phyloP scores from a whole-genome alignment of 2,797 vertebrate genomes.

The Agapornis canus region DNA sequence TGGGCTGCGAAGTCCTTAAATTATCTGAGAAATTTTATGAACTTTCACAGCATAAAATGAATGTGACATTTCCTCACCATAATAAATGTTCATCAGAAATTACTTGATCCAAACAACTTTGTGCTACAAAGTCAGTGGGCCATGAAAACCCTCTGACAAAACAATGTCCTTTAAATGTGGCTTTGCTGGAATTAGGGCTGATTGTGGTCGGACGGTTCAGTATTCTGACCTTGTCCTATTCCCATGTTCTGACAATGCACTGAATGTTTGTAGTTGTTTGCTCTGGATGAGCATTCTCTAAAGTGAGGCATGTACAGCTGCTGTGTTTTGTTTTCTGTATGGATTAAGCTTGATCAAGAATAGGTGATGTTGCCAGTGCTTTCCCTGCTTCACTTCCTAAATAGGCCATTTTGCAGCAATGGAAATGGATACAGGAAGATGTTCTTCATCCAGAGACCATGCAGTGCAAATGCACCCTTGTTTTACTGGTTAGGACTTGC shows the following conservation, averaged over 20 bases:
- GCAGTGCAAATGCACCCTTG: not conserved
- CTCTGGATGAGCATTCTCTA: not conserved
- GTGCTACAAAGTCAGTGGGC: constrained; percentile 21
- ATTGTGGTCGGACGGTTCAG: not conserved
- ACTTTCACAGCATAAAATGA: not conserved
- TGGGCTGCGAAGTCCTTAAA: not conserved
- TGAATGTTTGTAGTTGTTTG: not conserved
- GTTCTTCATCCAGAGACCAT: not conserved
- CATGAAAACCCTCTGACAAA: constrained; percentile 62
- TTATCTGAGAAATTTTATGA: not conserved
- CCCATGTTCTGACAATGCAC: constrained; percentile 31
- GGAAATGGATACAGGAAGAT: not conserved
- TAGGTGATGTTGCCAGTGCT: not conserved
- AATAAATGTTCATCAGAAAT: constrained; percentile 56
- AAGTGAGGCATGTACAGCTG: not conserved
- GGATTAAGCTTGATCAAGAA: not conserved
- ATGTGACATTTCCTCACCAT: constrained; percentile 28
- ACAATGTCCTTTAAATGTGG: constrained; percentile 30
- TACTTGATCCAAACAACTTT: constrained; percentile 51
- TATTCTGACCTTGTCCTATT: not conserved
- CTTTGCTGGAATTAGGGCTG: constrained; percentile 54
- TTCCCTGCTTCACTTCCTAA: not conserved
- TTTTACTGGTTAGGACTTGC: not conserved
- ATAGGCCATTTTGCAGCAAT: not conserved
- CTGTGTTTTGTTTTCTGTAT: not conserved